Evolutionary conservation across 1,140 invertebrate species (phyloP), one percentile per base, ranked within the genome.

Genomic region (Patella vulgata): DNA sequence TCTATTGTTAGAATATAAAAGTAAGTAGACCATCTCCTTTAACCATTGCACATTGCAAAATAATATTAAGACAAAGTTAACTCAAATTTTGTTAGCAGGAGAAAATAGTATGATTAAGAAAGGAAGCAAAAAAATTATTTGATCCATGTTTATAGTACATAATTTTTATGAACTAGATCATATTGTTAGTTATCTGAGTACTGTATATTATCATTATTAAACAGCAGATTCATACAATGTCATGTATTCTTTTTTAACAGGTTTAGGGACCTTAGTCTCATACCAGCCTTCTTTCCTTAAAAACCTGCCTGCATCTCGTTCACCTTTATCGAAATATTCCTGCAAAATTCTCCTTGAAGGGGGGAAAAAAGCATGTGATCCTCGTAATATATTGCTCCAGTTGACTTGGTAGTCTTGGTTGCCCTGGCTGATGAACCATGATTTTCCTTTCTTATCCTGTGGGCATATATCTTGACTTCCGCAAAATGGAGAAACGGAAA

Each of bases 401-500:
- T 78, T 85, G 1, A 85, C 70, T 74, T 85, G 70, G 48, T 76
- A 81, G 46, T 62, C 63, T 54, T 77, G 74, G 43, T 77, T 75
- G n/a, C 59, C 57, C 17, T 73, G 43, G 27, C 50, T 73, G 27
- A 80, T 33, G 33, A 63, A 72, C 47, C 51, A 46, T 1, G 62
- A 62, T 36, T 36, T 36, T 21, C 50, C 48, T 44, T 59, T 61
- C 4, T 66, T 70, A 66, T 79, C 79, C 39, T 58, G 69, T 27
- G 78, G 79, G 21, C 74, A 79, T 23, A 82, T 74, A 62, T 77
- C 79, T 44, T 78, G 70, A 30, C 77, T 73, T 1, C 79, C 75
- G 54, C 70, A 74, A 70, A 85, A 85, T 2, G 84, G 84, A 2
- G 80, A 83, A 4, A 86, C 73, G 14, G 74, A 78, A 6, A 86